Base-by-base conservation (phyloP, 2,113 vertebrate genomes). In the Brachionichthys hirsutus region DNA sequence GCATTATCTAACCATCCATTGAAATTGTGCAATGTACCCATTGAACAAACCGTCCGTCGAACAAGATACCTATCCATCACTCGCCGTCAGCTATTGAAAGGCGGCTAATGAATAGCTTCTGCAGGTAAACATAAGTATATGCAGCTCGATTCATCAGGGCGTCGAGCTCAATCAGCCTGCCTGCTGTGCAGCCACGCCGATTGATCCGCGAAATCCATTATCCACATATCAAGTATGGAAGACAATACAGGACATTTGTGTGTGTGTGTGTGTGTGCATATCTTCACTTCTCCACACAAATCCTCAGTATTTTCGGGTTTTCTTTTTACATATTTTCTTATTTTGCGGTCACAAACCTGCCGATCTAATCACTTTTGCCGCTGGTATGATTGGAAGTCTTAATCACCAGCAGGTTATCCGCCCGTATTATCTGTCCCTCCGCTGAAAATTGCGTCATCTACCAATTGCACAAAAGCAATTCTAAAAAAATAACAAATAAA, bases 41-140 rank as follows among this genome's bases (percentile, higher is more conserved):
- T 54, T 85, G 82, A 85, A 87, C 86, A 58, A 35, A 62, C 82
- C 64, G 60, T 75, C 76, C 59, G 56, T 54, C 63, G 50, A 76
- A 86, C 80, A 75, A 86, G 83, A 87, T 80, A 84, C 70, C 70
- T 69, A 85, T 88, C 78, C 72, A 84, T 89, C 83, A 81, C 41
- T 70, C 61, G 54, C 59, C 64, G 80, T 86, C 67, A 60, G 63
- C 16, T 88, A 85, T 86, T 81, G 87, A 82, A 63, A 78, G 57
- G 77, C 71, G 59, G 48, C 51, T 83, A 88, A 88, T 77, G 70
- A 82, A 86, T 87, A 68, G 62, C 72, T 78, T 73, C 67, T 64
- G 62, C 51, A 55, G 60, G 57, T 73, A 62, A 63, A 57, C 41
- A 85, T 75, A 83, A 83, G 82, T 85, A 88, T n/a, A 87, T 80